Base-by-base conservation (phyloP, 2,888 invertebrate genomes). In the Portevinia maculata region DNA sequence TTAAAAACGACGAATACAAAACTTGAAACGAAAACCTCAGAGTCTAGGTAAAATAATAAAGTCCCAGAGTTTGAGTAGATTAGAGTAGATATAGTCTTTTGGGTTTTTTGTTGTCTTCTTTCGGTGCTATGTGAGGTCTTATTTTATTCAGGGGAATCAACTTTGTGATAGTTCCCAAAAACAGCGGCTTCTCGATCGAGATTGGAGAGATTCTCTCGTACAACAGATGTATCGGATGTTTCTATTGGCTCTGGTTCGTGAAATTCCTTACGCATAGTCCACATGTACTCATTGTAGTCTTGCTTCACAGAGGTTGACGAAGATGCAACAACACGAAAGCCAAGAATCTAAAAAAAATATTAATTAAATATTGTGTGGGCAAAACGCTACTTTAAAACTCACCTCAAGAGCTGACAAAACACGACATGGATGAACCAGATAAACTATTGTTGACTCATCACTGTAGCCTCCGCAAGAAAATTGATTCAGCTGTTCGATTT, bases 261-360 rank as follows among this genome's bases (percentile, higher is more conserved):
- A 90, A 96, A 96, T 87, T 96, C 96, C 90, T 96, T 96, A 92
- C 96, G 94, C 95, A 97, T 96, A 91, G 97, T 97, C 97, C 97
- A 97, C 95, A 96, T 96, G 87, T 96, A 96, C 89, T 97, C 96
- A 92, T 96, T 96, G 89, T 96, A 96, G 89, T 96, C 96, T 91
- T 96, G 96, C 90, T 96, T 96, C 21, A 96, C 95, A 83, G 95
- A 94, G 62, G 96, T 96, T 69, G 96, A 96, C 84, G 96, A 96
- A 13, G 96, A 96, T 71, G 96, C 96, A 57, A 97, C 96, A 67
- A 97, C 96, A 91, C 95, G 95, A 91, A 96, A 97, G 57, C 96
- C 96, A 86, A 97, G 92, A 76, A 96, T 96, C 93, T 93, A 88
- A 50, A 89, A 90, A 65, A 21, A 17, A 88, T 57, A 34, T 17